Evolutionary conservation across 2,888 invertebrate genomes (phyloP).

Genomic region (Dorcus hopei): DNA sequence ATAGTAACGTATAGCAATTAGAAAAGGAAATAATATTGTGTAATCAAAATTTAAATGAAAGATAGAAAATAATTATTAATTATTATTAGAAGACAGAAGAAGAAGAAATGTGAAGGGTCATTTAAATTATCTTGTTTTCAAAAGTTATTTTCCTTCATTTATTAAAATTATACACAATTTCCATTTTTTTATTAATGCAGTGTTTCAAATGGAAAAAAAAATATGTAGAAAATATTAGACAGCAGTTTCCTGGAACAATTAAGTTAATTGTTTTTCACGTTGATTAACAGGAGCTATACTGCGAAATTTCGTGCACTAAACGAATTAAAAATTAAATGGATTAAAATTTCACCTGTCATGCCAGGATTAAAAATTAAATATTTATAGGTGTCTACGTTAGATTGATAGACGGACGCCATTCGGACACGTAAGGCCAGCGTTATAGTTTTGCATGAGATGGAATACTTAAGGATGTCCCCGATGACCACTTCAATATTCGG

Average conservation of each 20-base stretch:
- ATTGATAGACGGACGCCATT: constrained; percentile 21
- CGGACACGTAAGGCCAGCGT: constrained; percentile 22
- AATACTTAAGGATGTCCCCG: constrained; percentile 36
- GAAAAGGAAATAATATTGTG: no score
- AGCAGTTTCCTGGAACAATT: neutral
- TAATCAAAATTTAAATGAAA: no score
- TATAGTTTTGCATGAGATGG: constrained; percentile 22
- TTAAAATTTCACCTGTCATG: constrained; percentile 1
- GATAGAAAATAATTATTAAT: no score
- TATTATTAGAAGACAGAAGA: no score
- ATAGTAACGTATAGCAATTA: no score
- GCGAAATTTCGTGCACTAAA: neutral
- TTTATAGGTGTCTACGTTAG: constrained; percentile 24
- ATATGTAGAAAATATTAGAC: constrained; percentile 3
- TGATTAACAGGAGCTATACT: neutral
- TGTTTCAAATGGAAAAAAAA: neutral
- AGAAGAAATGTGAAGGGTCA: no score
- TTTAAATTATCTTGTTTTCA: no score
- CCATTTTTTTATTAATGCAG: no score
- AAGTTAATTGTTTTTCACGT: constrained; percentile 3
- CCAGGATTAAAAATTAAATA: constrained; percentile 29
- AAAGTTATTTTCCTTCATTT: no score
- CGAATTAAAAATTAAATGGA: constrained; percentile 1
- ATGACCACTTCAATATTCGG: constrained; percentile 41
- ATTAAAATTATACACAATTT: no score